Evolutionary conservation across 2,113 vertebrate species (phyloP).

Genomic region (Onychostruthus taczanowskii): DNA sequence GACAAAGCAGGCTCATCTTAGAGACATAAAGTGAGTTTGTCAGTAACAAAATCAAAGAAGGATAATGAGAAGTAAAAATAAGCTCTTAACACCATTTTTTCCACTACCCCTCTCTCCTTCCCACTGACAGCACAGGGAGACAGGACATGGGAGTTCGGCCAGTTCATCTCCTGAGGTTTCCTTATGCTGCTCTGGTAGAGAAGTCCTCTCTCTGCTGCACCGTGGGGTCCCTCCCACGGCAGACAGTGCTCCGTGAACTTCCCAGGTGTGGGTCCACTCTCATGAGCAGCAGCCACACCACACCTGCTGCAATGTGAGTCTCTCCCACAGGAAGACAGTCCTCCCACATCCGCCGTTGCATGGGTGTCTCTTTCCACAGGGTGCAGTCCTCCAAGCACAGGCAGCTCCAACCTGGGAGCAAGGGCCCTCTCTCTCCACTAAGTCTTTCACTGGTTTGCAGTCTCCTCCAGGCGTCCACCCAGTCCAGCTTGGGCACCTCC

Average conservation of each 20-base stretch:
- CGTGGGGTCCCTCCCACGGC: fast-evolving
- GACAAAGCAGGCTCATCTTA: background rate
- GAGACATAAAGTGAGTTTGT: background rate
- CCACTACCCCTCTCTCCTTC: background rate
- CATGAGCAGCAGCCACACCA: fast-evolving
- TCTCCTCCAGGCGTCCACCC: background rate
- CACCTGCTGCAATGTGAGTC: fast-evolving
- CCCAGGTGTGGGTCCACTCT: fast-evolving
- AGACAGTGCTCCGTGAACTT: fast-evolving
- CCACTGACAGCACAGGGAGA: fast-evolving
- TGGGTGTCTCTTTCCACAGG: fast-evolving
- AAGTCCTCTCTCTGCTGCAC: background rate
- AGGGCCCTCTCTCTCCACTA: fast-evolving
- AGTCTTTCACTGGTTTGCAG: background rate
- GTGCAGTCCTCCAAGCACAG: background rate
- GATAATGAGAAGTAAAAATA: background rate
- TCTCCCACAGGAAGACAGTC: fast-evolving
- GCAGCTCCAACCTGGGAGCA: background rate
- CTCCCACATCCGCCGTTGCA: fast-evolving
- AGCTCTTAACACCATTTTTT: fast-evolving
- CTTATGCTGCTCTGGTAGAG: fast-evolving
- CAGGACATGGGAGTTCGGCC: fast-evolving
- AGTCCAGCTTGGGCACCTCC: fast-evolving
- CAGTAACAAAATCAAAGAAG: background rate
- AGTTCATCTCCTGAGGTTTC: background rate